Conservation (phyloP, 2,888 invertebrate genomes). For the Alsophila aescularia region DNA sequence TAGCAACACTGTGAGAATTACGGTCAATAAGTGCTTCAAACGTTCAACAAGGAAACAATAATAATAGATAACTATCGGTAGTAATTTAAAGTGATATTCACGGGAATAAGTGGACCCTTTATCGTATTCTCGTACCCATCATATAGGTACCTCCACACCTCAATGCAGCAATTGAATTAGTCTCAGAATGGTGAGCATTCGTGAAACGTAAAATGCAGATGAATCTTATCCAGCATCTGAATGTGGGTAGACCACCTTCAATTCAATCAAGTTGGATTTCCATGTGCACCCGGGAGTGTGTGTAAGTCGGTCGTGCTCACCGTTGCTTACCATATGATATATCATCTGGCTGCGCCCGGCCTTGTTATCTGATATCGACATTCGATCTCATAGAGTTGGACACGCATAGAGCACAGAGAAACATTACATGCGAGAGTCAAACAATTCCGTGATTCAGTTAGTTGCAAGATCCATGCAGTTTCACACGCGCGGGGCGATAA, state of each 20-base stretch:
- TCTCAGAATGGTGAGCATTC: slow-evolving; percentile 16
- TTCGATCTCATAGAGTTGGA: slow-evolving; percentile 64
- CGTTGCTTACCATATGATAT: slow-evolving; percentile 78
- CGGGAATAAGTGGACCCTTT: slow-evolving; percentile 17
- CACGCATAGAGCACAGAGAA: slow-evolving; percentile 65
- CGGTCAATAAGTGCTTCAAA: slow-evolving; percentile 38
- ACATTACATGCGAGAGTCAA: slow-evolving; percentile 62
- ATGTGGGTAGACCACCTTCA: slow-evolving; percentile 49
- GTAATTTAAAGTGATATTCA: slow-evolving; percentile 29
- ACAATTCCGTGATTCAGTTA: slow-evolving; percentile 59
- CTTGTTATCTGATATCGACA: slow-evolving; percentile 76
- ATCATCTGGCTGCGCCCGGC: slow-evolving; percentile 69
- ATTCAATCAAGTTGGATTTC: slow-evolving; percentile 51
- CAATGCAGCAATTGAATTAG: slow-evolving; percentile 26
- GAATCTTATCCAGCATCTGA: slow-evolving; percentile 55
- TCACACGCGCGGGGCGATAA: slow-evolving; percentile 55
- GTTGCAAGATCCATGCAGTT: slow-evolving; percentile 51
- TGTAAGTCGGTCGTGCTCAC: slow-evolving; percentile 68
- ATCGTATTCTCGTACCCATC: slow-evolving; percentile 6
- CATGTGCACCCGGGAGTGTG: slow-evolving; percentile 47
- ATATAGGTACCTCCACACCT: slow-evolving; percentile 1
- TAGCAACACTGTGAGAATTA: slow-evolving; percentile 41
- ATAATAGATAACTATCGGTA: slow-evolving; percentile 38
- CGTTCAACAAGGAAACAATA: slow-evolving; percentile 36
- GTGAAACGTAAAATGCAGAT: slow-evolving; percentile 50